These are phyloP conservation scores for Halocynthia roretzi DNA, from an alignment of 23 tunicate species.

Conservation along the genomic window DNA sequence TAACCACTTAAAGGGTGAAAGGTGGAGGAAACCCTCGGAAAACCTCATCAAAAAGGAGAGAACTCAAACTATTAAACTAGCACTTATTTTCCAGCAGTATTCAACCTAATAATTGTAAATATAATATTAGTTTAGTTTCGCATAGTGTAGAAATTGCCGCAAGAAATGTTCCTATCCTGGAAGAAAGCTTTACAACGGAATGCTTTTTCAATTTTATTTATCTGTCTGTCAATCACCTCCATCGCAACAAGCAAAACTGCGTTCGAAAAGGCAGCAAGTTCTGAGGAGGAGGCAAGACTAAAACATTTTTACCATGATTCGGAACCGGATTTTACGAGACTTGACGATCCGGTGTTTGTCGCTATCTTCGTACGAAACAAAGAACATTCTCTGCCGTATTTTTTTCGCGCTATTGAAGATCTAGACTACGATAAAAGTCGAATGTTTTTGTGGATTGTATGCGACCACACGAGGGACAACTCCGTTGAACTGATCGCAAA, in stretches of 20 bases:
- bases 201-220: no score
- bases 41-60: no score
- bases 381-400: constrained; percentile 68
- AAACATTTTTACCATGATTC: neutral
- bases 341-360: constrained; percentile 37
- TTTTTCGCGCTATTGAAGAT: constrained; percentile 43
- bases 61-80: no score
- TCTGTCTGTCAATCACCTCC: no score
- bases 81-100: no score
- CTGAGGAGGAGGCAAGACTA: constrained; percentile 12
- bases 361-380: constrained; percentile 76
- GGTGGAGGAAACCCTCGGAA: no score
- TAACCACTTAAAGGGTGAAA: no score
- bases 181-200: no score
- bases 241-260: neutral
- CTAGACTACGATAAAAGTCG: constrained; percentile 64
- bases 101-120: no score
- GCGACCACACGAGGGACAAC: constrained; percentile 86
- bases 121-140: no score
- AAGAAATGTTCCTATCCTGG: no score
- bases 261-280: neutral
- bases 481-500: constrained; percentile 40
- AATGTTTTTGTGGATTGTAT: constrained; percentile 63
- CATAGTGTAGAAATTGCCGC: no score
- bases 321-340: neutral